Evolutionary conservation across 2,113 vertebrate genomes (phyloP).

Genomic region (Copsychus sechellarum): DNA sequence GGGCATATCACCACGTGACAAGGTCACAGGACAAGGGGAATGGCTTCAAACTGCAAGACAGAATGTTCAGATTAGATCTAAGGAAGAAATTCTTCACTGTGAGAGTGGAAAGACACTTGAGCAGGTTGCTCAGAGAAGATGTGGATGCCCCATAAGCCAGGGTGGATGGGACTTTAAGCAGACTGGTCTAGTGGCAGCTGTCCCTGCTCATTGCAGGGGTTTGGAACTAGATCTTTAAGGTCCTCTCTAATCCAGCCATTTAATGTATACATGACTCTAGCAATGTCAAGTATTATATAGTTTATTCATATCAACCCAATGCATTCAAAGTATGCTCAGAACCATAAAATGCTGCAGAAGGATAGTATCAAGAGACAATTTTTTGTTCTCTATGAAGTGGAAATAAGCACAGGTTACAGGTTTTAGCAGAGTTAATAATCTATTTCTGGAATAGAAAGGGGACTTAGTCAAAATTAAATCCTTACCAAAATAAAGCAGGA

Average conservation of each 20-base stretch:
- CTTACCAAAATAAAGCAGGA: background rate
- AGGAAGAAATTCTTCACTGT: background rate
- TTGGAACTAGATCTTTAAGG: background rate
- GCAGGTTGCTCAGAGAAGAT: background rate
- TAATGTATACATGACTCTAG: background rate
- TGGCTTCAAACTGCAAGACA: background rate
- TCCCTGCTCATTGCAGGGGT: background rate
- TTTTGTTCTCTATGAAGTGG: background rate
- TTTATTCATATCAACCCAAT: background rate
- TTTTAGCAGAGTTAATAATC: background rate
- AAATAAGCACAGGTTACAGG: background rate
- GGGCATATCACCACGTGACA: too few species aligned
- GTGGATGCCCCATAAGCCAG: background rate
- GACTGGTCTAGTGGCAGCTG: background rate
- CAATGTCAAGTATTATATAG: background rate
- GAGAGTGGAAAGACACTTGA: too few species aligned
- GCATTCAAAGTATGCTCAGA: background rate
- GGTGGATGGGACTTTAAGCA: rapidly evolving
- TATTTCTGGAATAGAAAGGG: background rate
- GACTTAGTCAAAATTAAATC: background rate
- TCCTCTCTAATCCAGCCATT: background rate
- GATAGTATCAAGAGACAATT: background rate
- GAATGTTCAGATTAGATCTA: background rate
- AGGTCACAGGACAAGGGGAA: background rate
- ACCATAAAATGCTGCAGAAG: background rate